Evolutionary conservation across 2,797 vertebrate genomes (phyloP).

Genomic region (Enteromius mattozi): DNA sequence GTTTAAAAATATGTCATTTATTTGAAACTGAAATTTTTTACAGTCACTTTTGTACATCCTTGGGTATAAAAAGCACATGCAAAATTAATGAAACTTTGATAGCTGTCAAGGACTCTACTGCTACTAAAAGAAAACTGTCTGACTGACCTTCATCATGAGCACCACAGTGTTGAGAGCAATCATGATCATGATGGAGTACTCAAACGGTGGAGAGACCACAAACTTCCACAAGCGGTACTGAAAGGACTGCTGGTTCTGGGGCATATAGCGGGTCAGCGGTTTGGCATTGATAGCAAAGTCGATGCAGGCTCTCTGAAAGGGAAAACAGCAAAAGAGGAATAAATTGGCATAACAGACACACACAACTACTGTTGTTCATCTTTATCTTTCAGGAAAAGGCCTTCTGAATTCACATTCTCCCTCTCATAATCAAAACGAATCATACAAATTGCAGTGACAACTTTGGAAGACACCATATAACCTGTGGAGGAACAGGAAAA

Average conservation of each 20-base stretch:
- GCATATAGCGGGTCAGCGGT: slow-evolving; percentile 96
- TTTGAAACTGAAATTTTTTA: background rate
- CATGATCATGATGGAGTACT: slow-evolving; percentile 98
- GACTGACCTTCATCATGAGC: slow-evolving; percentile 98
- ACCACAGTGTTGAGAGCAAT: slow-evolving; percentile 97
- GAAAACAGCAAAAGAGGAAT: background rate
- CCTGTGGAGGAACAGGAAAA: slow-evolving; percentile 10
- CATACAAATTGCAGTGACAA: slow-evolving; percentile 23
- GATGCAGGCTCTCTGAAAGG: slow-evolving; percentile 92
- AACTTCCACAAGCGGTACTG: slow-evolving; percentile 98
- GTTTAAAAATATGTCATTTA: background rate
- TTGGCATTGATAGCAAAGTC: slow-evolving; percentile 97
- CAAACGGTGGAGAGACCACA: slow-evolving; percentile 94
- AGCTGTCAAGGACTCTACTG: background rate
- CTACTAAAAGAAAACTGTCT: background rate
- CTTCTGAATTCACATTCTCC: background rate
- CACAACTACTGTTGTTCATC: background rate
- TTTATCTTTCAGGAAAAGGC: slow-evolving; percentile 4
- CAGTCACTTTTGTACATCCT: background rate
- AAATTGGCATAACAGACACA: background rate
- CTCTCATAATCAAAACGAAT: slow-evolving; percentile 23
- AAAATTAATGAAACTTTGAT: background rate
- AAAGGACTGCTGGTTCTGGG: slow-evolving; percentile 91
- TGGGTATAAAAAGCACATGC: background rate
- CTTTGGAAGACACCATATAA: background rate